Conservation (phyloP, 2,113 vertebrate genomes). For the Gymnorhina tibicen region DNA sequence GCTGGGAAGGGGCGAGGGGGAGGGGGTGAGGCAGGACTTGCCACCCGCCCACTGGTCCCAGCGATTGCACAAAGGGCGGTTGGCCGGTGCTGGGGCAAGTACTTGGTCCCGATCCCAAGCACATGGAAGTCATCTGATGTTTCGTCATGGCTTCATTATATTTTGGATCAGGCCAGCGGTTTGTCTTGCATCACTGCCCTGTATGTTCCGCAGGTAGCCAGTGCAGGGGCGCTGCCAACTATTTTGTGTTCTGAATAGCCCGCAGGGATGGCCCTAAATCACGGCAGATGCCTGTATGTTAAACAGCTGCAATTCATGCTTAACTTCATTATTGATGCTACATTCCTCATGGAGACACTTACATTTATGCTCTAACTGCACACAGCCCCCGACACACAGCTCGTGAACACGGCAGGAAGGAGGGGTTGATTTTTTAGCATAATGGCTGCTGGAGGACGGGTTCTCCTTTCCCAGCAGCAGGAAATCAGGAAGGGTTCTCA, state of each 20-base stretch:
- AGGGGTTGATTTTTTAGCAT: not conserved
- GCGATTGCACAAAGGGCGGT: not conserved
- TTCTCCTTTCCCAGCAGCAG: not conserved
- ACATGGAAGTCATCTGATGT: conserved; percentile 48
- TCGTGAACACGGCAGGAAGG: not conserved
- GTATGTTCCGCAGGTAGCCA: not conserved
- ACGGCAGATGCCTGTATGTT: not conserved
- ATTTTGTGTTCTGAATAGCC: not conserved
- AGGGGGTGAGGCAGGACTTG: not conserved
- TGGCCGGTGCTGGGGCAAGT: not conserved
- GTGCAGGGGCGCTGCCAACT: not conserved
- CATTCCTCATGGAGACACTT: not conserved
- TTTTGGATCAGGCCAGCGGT: not conserved
- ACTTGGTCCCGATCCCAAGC: not conserved
- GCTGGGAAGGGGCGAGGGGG: not conserved
- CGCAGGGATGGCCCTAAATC: not conserved
- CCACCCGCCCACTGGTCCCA: not conserved
- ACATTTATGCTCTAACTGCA: not conserved
- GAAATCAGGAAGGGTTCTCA: not conserved
- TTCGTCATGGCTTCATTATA: conserved; percentile 4
- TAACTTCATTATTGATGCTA: not conserved
- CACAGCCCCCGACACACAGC: not conserved
- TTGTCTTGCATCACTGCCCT: conserved; percentile 23
- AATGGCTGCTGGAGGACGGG: not conserved
- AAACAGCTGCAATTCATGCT: not conserved